Evolutionary conservation across 2,797 vertebrate species (phyloP).

Genomic region (Petrocephalus schoutedeni): DNA sequence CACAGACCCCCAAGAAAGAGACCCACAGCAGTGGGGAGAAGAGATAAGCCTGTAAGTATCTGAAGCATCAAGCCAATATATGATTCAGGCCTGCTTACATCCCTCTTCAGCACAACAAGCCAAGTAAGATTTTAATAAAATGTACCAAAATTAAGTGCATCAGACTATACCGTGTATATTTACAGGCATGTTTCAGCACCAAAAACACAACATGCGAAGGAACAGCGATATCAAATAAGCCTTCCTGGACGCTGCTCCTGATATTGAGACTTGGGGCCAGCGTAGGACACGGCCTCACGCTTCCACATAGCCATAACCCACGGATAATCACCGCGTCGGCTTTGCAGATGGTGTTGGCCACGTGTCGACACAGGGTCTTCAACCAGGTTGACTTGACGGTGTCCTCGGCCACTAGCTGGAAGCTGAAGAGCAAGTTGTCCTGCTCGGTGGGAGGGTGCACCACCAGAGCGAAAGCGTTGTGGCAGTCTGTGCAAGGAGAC

Average conservation of each 20-base stretch:
- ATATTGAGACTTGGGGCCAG: neutral
- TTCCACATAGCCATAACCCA: no score
- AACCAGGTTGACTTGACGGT: constrained; percentile 81
- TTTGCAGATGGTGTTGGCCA: constrained; percentile 96
- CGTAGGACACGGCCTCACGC: neutral
- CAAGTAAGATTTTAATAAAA: constrained; percentile 38
- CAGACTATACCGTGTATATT: neutral
- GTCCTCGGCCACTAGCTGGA: constrained; percentile 86
- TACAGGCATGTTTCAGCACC: neutral
- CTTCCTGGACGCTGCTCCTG: neutral
- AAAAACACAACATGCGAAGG: neutral
- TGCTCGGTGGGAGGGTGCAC: constrained; percentile 91
- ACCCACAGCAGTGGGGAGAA: neutral
- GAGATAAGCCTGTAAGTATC: constrained; percentile 23
- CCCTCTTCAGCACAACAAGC: constrained; percentile 36
- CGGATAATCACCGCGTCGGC: constrained; percentile 81
- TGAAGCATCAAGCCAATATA: constrained; percentile 42
- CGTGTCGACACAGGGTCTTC: constrained; percentile 81
- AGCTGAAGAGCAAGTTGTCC: constrained; percentile 89
- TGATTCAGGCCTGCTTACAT: constrained; percentile 45
- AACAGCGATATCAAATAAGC: neutral
- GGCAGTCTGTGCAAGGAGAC: constrained; percentile 70
- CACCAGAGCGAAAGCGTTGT: constrained; percentile 87
- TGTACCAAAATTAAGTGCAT: neutral
- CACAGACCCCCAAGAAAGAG: constrained; percentile 14